Conservation (phyloP, 2,113 vertebrate species). For the Paratilapia polleni region DNA sequence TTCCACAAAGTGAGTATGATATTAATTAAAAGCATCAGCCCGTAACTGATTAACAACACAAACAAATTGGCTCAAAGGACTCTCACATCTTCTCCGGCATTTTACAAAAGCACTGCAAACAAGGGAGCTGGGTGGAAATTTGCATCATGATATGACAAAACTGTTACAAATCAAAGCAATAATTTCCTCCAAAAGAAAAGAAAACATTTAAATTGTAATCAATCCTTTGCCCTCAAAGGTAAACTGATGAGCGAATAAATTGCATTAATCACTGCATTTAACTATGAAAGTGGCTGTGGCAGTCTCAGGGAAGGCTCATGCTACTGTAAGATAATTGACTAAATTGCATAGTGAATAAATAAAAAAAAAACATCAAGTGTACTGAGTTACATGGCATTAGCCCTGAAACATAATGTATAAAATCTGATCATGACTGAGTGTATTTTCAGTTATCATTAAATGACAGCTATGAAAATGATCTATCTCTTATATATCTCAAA, state of each 20-base stretch:
- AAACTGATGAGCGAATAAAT: background rate
- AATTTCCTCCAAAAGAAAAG: background rate
- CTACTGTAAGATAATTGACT: background rate
- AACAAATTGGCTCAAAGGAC: constrained; percentile 31
- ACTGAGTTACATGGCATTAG: background rate
- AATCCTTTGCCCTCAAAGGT: background rate
- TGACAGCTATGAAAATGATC: background rate
- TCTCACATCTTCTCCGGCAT: constrained; percentile 5
- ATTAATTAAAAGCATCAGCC: constrained; percentile 53
- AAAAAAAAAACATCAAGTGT: background rate
- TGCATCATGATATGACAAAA: background rate
- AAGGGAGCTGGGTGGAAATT: background rate
- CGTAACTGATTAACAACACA: constrained; percentile 50
- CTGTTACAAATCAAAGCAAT: background rate
- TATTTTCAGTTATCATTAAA: background rate
- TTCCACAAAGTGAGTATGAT: constrained; percentile 22
- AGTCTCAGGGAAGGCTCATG: background rate
- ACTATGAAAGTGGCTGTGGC: background rate
- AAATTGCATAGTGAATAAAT: background rate
- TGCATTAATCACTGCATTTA: background rate
- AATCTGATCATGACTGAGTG: background rate
- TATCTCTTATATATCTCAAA: background rate
- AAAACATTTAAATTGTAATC: background rate
- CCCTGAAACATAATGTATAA: background rate
- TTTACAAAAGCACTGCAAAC: background rate